phyloP scores from a whole-genome alignment of 2,113 vertebrate species.

The Colossoma macropomum region DNA sequence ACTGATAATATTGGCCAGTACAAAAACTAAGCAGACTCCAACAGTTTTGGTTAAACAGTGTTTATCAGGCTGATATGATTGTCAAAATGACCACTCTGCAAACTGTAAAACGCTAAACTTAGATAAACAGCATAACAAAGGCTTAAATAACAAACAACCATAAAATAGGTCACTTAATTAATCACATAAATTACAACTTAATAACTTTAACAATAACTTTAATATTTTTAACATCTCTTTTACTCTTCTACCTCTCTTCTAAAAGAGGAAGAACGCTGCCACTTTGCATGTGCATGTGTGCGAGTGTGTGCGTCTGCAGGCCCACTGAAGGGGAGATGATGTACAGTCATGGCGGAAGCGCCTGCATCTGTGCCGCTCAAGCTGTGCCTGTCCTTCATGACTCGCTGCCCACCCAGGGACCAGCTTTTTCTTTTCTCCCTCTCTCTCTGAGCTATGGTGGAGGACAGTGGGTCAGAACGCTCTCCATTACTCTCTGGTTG shows the following conservation, averaged over 20 bases:
- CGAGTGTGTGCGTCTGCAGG: conserved; percentile 62
- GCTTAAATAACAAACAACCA: too few species aligned
- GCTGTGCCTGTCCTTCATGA: conserved; percentile 88
- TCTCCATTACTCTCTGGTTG: conserved; percentile 67
- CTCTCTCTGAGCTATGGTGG: conserved; percentile 60
- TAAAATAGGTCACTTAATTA: too few species aligned
- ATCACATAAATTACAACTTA: too few species aligned
- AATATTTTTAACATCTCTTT: too few species aligned
- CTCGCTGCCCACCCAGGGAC: conserved; percentile 79
- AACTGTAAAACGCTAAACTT: too few species aligned
- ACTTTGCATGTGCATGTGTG: conserved; percentile 57
- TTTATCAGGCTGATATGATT: too few species aligned
- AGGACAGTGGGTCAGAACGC: conserved; percentile 65
- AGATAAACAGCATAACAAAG: too few species aligned
- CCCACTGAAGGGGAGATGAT: conserved; percentile 92
- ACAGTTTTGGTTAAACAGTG: too few species aligned
- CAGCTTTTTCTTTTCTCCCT: conserved; percentile 68
- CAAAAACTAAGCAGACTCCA: too few species aligned
- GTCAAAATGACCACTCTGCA: too few species aligned
- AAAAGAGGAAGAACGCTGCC: conserved; percentile 78
- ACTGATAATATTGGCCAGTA: too few species aligned
- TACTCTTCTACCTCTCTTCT: conserved; percentile 45
- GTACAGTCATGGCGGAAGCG: conserved; percentile 82
- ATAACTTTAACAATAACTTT: too few species aligned
- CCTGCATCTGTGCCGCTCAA: conserved; percentile 85